Evolutionary conservation across 2,797 vertebrate genomes (phyloP).

Genomic region (Argyrosomus regius): DNA sequence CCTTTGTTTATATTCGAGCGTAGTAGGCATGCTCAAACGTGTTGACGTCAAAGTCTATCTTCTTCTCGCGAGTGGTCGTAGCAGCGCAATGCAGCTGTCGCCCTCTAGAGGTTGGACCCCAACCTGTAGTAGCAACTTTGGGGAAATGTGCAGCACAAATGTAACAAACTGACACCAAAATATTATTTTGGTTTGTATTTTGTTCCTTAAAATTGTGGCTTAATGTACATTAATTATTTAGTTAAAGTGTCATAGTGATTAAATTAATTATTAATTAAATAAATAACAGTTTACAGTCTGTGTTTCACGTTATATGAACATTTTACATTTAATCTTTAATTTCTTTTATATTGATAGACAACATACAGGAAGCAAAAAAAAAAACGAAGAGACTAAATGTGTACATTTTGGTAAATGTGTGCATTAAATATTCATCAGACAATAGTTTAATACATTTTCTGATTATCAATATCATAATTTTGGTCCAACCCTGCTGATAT

Average conservation of each 20-base stretch:
- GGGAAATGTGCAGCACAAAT: too few species aligned
- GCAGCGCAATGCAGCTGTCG: neutral
- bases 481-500: neutral
- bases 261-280: too few species aligned
- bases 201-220: too few species aligned
- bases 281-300: too few species aligned
- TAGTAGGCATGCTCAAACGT: constrained; percentile 85
- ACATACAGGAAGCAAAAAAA: neutral
- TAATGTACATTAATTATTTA: too few species aligned
- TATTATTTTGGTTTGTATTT: too few species aligned
- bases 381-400: neutral
- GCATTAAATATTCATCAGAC: neutral
- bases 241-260: too few species aligned
- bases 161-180: too few species aligned
- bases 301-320: too few species aligned
- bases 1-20: constrained; percentile 90
- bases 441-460: neutral
- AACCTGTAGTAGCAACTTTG: neutral
- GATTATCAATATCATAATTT: neutral
- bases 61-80: constrained; percentile 48
- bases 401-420: too few species aligned
- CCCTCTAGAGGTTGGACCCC: constrained; percentile 32
- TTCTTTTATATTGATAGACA: neutral
- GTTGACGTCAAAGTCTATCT: constrained; percentile 74
- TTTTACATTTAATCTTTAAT: neutral